Conservation (phyloP, 2,888 invertebrate species). For the Spilosoma lubricipeda region DNA sequence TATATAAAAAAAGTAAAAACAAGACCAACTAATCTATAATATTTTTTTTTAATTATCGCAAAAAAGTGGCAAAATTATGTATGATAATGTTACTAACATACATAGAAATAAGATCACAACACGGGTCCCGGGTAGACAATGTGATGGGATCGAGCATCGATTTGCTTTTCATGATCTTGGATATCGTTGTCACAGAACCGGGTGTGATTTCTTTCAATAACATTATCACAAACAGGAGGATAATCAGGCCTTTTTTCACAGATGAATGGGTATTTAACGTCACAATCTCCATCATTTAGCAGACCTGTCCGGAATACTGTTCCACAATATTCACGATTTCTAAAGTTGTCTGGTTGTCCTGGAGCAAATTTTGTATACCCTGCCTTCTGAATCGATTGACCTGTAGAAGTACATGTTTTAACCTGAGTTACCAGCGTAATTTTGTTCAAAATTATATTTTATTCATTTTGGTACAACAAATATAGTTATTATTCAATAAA, state of each 20-base stretch:
- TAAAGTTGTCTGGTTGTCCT: constrained; percentile 57
- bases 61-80: too few relatives aligned
- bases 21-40: too few relatives aligned
- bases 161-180: neutral
- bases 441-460: too few relatives aligned
- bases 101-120: neutral
- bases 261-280: constrained; percentile 21
- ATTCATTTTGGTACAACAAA: too few relatives aligned
- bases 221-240: constrained; percentile 24
- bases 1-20: too few relatives aligned
- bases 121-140: neutral
- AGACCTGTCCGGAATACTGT: constrained; percentile 50
- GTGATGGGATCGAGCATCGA: neutral
- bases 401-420: constrained; percentile 42
- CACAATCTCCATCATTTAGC: constrained; percentile 60
- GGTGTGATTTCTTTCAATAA: neutral
- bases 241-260: constrained; percentile 35
- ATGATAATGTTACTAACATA: too few relatives aligned
- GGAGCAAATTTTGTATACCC: constrained; percentile 59
- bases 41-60: too few relatives aligned
- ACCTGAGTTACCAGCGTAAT: too few relatives aligned
- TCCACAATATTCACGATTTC: constrained; percentile 57
- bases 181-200: neutral
- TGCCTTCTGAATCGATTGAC: constrained; percentile 56
- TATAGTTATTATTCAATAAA: too few relatives aligned